A percentile compares a stretch with the other conserved stretches of the same genome.
Evolutionary conservation across 2,888 invertebrate genomes (phyloP).

Genomic region (Meloe dianella): DNA sequence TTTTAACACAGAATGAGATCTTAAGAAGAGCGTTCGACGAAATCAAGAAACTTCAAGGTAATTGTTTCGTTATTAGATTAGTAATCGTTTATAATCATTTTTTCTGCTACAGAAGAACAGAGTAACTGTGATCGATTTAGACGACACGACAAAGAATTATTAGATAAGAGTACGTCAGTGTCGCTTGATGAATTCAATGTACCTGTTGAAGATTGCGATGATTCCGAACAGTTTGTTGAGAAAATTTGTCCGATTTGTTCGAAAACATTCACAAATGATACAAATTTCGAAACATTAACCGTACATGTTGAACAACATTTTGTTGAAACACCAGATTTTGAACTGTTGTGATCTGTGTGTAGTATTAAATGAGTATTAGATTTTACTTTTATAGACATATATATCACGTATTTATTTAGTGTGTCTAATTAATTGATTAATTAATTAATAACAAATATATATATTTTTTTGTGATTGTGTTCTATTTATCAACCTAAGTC

Average conservation of each 20-base stretch:
- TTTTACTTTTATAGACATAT: neutral
- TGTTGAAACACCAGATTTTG: conserved; percentile 57
- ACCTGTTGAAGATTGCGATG: neutral
- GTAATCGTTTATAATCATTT: neutral
- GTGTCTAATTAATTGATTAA: conserved; percentile 8
- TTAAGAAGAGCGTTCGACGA: conserved; percentile 60
- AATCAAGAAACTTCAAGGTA: conserved; percentile 59
- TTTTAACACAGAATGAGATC: conserved; percentile 61
- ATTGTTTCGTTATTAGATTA: conserved; percentile 16
- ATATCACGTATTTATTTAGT: neutral
- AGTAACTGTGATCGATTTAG: neutral
- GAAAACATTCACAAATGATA: conserved; percentile 65
- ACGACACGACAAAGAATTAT: conserved; percentile 23
- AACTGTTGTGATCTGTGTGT: conserved; percentile 41
- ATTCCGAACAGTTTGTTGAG: conserved; percentile 39
- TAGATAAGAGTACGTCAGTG: conserved; percentile 40
- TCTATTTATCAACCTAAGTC: conserved; percentile 66
- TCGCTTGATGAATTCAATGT: neutral
- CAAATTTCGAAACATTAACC: conserved; percentile 70
- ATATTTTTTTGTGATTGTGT: neutral
- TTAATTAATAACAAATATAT: neutral
- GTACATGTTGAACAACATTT: conserved; percentile 82
- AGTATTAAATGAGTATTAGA: conserved; percentile 12
- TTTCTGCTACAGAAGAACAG: neutral
- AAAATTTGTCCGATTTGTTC: conserved; percentile 81